A percentile compares a stretch with the other conserved stretches of the same genome.
Conservation (phyloP, 2,113 vertebrate genomes). For the Delphinus delphis region DNA sequence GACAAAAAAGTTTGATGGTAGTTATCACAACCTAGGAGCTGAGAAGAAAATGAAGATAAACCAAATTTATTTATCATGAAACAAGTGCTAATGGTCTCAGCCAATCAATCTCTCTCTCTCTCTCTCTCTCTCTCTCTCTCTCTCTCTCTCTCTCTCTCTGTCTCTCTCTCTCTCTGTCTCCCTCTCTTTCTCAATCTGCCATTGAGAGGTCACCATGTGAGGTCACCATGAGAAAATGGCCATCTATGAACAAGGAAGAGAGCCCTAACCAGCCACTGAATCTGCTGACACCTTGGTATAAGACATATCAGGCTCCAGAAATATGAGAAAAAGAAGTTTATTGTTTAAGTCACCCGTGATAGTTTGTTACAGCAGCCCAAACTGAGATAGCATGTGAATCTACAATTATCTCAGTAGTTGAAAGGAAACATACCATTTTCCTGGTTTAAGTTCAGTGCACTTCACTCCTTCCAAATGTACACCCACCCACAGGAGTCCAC, state of each 20-base stretch:
- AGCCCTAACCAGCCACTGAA: neutral
- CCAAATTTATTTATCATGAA: neutral
- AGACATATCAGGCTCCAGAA: neutral
- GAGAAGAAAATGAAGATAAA: neutral
- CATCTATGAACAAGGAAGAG: neutral
- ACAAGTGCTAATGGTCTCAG: neutral
- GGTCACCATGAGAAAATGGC: neutral
- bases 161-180: too few relatives aligned
- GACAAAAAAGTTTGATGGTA: neutral
- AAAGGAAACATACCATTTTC: neutral
- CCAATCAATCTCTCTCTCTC: rapidly evolving
- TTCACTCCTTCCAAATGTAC: neutral
- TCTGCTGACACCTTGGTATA: neutral
- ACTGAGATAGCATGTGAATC: too few relatives aligned
- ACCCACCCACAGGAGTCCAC: neutral
- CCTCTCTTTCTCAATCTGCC: neutral
- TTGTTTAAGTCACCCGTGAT: neutral
- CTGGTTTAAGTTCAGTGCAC: neutral
- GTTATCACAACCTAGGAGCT: neutral
- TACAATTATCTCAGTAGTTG: neutral
- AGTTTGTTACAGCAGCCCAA: neutral
- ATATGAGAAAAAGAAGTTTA: neutral
- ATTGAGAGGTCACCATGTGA: neutral
- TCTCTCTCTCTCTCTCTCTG: neutral
- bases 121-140: too few relatives aligned